Base-by-base conservation (phyloP, 37 sponge, comb jelly and placozoan genomes). In the Crambe crambe region DNA sequence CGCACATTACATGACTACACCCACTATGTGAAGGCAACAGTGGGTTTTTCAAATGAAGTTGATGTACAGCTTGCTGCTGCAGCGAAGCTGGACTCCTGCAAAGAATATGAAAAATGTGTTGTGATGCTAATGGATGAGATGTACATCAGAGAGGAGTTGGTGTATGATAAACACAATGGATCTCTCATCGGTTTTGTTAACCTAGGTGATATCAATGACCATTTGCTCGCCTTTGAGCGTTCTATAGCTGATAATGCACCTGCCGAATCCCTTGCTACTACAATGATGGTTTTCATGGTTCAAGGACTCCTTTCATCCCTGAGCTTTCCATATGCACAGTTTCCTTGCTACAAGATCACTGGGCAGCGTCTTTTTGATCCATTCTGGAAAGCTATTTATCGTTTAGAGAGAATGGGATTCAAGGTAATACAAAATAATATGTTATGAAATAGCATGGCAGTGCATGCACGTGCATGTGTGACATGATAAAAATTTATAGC, bases 1-100 rank as follows among this genome's bases (percentile, higher is more conserved):
- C 70, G 83, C 26, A 88, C 88, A 6, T 41, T 88, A 34, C 62
- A 78, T 29, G 88, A 88, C 40, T 88, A 82, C 68, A 58, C 88
- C 2, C 63, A 88, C 54, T 69, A 18, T 25, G 67, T 78, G 26
- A 72, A 83, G 56, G 40, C 79, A 18, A 42, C 29, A 9, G 64
- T 30, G 30, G 89, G 89, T 5, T 88, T 83, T 51, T 64, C 66
- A 62, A n/a, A 26, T 26, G 87, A 75, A 26, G 77, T 87, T 21
- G 74, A 81, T 35, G 21, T 47, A 26, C 63, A 61, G 77, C 60
- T 87, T 35, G 26, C 59, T 22, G 51, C 65, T 60, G 87, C 63
- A 43, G 70, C 82, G 2, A 74, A 83, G 34, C 12, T 83, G 3
- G 56, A 9, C 15, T 36, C 69, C 10, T 83, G 84, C 73, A 73